These are phyloP conservation scores for Vanessa atalanta DNA, from an alignment of 1,140 invertebrate species.

Conservation along the genomic window DNA sequence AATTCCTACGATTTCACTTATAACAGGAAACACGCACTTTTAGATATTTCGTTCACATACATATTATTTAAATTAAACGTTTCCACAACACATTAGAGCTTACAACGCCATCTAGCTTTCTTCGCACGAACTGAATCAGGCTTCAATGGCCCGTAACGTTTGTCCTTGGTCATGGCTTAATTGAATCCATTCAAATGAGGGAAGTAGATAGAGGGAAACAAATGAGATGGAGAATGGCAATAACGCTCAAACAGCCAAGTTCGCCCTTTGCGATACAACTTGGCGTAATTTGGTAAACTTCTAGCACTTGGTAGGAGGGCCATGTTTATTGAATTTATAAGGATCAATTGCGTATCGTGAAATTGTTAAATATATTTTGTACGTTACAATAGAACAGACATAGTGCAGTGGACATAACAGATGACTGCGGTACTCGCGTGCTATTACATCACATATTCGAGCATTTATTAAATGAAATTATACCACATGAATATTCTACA, in stretches of 20 bases:
- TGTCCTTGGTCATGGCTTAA: conserved; percentile 13
- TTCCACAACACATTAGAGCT: too few species aligned
- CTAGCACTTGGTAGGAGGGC: conserved; percentile 18
- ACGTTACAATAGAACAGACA: too few species aligned
- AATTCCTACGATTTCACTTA: too few species aligned
- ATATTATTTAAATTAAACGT: too few species aligned
- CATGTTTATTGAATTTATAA: neutral
- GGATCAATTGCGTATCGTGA: neutral
- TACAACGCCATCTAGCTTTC: neutral
- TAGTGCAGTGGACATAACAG: too few species aligned
- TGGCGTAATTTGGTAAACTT: conserved; percentile 28
- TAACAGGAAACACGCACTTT: too few species aligned
- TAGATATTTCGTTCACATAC: too few species aligned
- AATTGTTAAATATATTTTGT: neutral
- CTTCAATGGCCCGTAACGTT: neutral
- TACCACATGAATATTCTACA: too few species aligned
- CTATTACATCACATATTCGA: too few species aligned
- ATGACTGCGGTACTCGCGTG: too few species aligned
- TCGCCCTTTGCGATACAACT: conserved; percentile 25
- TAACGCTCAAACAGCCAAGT: conserved; percentile 25
- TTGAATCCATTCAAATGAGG: conserved; percentile 32
- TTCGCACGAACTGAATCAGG: neutral
- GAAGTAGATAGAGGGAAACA: conserved; percentile 16
- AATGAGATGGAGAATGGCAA: conserved; percentile 29
- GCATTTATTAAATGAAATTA: too few species aligned